Conservation (phyloP, 2,113 vertebrate genomes). For the Hydrochoerus hydrochaeris region DNA sequence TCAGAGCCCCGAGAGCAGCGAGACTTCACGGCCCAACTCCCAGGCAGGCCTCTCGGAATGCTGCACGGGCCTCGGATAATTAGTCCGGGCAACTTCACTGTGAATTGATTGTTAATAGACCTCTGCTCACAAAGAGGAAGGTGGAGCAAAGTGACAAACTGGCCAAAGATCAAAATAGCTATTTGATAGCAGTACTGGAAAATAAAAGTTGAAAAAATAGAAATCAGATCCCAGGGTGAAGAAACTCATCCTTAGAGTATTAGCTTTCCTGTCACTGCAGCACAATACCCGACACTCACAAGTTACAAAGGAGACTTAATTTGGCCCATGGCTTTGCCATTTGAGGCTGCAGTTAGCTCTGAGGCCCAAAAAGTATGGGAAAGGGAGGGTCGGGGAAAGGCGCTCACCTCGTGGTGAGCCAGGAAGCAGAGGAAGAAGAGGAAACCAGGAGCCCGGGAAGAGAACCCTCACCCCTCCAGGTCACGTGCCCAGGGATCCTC, state of each 20-base stretch:
- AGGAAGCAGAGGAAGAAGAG: neutral
- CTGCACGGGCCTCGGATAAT: conserved; percentile 61
- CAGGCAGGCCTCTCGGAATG: neutral
- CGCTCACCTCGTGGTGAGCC: neutral
- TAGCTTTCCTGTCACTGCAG: neutral
- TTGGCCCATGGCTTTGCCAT: neutral
- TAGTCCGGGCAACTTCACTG: conserved; percentile 52
- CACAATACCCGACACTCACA: neutral
- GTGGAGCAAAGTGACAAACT: conserved; percentile 1
- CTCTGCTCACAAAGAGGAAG: neutral
- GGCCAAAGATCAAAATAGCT: conserved; percentile 54
- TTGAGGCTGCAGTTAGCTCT: neutral
- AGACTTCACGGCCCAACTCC: neutral
- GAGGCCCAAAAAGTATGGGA: neutral
- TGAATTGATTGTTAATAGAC: conserved; percentile 66
- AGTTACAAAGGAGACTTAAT: neutral
- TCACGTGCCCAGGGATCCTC: neutral
- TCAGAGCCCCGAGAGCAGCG: conserved; percentile 52
- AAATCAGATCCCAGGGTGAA: neutral
- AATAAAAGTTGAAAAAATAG: neutral
- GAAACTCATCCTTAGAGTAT: neutral
- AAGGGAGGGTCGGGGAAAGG: neutral
- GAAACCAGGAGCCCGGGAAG: neutral
- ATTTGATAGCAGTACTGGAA: neutral
- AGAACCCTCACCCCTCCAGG: neutral